These are phyloP conservation scores for Aleiodes leptofemur DNA, from an alignment of 2,888 invertebrate genomes.

Conservation along the genomic window DNA sequence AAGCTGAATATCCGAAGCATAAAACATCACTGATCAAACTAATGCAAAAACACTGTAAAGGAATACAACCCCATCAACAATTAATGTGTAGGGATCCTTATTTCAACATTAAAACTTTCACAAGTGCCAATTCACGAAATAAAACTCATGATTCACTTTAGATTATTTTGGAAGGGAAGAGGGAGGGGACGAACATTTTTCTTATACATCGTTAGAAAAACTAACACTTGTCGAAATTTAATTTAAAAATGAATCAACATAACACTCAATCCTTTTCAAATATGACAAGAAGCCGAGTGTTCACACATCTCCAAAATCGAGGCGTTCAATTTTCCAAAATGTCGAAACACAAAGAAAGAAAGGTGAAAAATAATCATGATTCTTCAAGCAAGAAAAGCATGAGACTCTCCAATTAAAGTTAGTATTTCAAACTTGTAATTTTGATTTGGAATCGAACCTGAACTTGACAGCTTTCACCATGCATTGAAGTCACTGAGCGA, in stretches of 20 bases:
- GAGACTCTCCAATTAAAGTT: too few relatives aligned
- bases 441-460: neutral
- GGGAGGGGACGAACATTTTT: neutral
- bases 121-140: neutral
- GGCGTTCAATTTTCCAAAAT: too few relatives aligned
- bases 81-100: too few relatives aligned
- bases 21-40: neutral
- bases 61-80: neutral
- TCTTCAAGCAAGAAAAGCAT: too few relatives aligned
- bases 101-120: neutral
- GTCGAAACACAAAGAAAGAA: too few relatives aligned
- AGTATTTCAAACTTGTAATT: neutral
- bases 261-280: too few relatives aligned
- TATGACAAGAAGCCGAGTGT: too few relatives aligned
- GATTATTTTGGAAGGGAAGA: too few relatives aligned
- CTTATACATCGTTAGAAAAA: neutral
- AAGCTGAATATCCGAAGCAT: constrained; percentile 2
- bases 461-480: constrained; percentile 5
- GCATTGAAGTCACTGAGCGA: constrained; percentile 21
- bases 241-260: too few relatives aligned
- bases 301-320: too few relatives aligned
- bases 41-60: neutral
- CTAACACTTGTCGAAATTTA: too few relatives aligned
- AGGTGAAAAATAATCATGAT: too few relatives aligned
- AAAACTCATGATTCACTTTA: neutral